phyloP scores from a whole-genome alignment of 2,113 vertebrate species.

The Pandion haliaetus region DNA sequence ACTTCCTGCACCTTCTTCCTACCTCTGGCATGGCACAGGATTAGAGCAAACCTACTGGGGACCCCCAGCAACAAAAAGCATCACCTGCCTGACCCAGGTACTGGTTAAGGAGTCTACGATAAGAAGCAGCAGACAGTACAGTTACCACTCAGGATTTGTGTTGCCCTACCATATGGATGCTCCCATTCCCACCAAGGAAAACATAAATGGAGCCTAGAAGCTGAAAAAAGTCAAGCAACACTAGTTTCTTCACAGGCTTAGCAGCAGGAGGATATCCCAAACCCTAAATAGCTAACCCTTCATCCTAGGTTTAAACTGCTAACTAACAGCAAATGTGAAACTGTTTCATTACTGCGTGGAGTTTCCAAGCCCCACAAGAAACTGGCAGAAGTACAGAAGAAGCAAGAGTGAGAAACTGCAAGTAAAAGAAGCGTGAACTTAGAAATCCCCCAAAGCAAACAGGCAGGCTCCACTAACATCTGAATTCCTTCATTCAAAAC shows the following conservation, averaged over 20 bases:
- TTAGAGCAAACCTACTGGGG: not conserved
- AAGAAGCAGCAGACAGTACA: not conserved
- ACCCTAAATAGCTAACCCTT: not conserved
- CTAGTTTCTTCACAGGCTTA: not conserved
- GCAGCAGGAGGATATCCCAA: not conserved
- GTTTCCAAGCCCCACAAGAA: not conserved
- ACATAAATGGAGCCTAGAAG: not conserved
- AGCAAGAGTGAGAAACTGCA: not conserved
- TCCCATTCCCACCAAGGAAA: not conserved
- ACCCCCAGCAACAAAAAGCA: not conserved
- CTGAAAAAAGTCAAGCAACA: not conserved
- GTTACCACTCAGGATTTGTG: not conserved
- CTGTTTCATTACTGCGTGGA: not conserved
- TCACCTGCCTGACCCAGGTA: not conserved
- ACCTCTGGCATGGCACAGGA: not conserved
- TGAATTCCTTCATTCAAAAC: not conserved
- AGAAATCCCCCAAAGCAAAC: not conserved
- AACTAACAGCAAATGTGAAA: not conserved
- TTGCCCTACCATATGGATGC: not conserved
- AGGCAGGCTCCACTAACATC: not conserved
- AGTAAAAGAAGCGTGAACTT: not conserved
- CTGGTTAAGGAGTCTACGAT: not conserved
- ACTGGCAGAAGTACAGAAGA: not conserved
- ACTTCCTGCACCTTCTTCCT: not conserved
- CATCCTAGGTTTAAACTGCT: not conserved